Base-by-base conservation (phyloP, 2,888 invertebrate species). In the Pyrocoelia pectoralis region DNA sequence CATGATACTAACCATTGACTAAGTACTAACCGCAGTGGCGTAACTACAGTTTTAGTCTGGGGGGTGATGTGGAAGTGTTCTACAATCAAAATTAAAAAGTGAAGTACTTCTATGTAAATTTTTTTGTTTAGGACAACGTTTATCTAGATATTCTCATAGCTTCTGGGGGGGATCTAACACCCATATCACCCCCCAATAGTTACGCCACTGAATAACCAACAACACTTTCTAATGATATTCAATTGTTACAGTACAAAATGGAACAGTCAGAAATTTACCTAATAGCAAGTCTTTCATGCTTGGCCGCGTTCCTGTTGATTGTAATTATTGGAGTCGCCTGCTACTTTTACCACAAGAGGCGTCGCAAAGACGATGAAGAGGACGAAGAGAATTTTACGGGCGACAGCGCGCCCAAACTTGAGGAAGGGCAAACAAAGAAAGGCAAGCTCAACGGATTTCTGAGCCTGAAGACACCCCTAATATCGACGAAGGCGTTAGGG, bases 401-500 rank as follows among this genome's bases (percentile, higher is more conserved):
- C 61, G 83, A 83, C 61, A 66, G 69, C 1, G 69, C 73, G 28
- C 71, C 71, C 38, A 72, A 74, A 38, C 62, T 68, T 53, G 74
- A 75, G 61, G 65, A 68, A 15, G 62, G 64, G 19, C 74, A 82
- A 62, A 87, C 88, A 74, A 87, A 85, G 70, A 85, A 85, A 65
- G 84, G 82, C 49, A 79, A 85, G 56, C 76, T 87, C 19, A 90
- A 90, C 72, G 90, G 89, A 38, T 89, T 90, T 73, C 83, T 91
- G 56, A 89, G 84, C 72, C 78, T 91, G 73, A 90, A 89, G 80
- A 90, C 90, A 12, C 91, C 91, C 0, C 83, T 91, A 54, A 91
- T 91, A 72, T 88, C 88, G 72, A 90, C 90, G 9, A 91, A 90
- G 76, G 88, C 89, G 17, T 80, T 91, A 58, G 90, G 90, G 91